Evolutionary conservation across 2,888 invertebrate genomes (phyloP).

Genomic region (Mycalesis mineus): DNA sequence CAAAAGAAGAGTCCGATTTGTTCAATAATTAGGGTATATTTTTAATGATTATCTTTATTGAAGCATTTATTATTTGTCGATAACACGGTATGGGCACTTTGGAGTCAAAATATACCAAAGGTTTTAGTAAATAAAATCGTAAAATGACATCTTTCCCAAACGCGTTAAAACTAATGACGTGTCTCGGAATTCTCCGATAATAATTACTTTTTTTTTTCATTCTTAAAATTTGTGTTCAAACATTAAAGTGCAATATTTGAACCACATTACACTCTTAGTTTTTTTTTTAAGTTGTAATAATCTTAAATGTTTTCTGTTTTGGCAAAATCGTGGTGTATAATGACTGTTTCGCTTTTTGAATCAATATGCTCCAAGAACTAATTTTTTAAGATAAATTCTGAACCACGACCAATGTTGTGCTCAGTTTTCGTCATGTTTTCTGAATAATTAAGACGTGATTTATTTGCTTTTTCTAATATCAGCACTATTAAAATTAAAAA

Average conservation of each 20-base stretch:
- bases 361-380: too few relatives aligned
- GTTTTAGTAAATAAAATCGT: slow-evolving; percentile 23
- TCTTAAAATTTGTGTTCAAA: neutral
- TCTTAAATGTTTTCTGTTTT: too few relatives aligned
- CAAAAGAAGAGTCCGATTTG: slow-evolving; percentile 50
- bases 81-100: slow-evolving; percentile 23
- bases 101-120: slow-evolving; percentile 18
- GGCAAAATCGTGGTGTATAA: too few relatives aligned
- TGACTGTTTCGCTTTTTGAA: too few relatives aligned
- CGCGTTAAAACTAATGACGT: slow-evolving; percentile 21
- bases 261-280: neutral
- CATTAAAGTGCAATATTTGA: neutral
- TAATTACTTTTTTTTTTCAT: neutral
- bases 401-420: too few relatives aligned
- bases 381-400: too few relatives aligned
- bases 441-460: too few relatives aligned
- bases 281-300: too few relatives aligned
- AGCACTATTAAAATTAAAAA: too few relatives aligned
- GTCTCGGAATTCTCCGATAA: slow-evolving; percentile 6
- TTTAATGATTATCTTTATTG: slow-evolving; percentile 51
- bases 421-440: too few relatives aligned
- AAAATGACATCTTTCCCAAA: slow-evolving; percentile 20
- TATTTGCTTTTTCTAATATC: too few relatives aligned
- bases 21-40: slow-evolving; percentile 51
- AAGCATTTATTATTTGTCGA: slow-evolving; percentile 11